Evolutionary conservation across 1,140 invertebrate species (phyloP), one percentile per base, ranked within the genome.

Genomic region (Drosophila willistoni): DNA sequence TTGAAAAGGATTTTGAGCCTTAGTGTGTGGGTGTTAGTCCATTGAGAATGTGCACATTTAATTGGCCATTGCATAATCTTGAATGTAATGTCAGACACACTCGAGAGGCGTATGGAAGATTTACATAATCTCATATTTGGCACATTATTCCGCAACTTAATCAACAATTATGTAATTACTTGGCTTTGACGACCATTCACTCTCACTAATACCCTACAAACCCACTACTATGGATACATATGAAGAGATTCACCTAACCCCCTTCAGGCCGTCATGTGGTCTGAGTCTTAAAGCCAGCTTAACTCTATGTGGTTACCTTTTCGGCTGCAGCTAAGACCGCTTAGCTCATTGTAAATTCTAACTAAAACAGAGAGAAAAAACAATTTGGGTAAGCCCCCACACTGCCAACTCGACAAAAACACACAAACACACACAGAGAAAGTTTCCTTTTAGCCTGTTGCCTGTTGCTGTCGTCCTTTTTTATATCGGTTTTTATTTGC

Each of bases 291-390:
- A 60, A 12, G 36, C 41, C 44, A 59, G 61, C 65, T 76, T 77
- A 77, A 76, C 73, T 66, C 73, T 61, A 19, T 76, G 66, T 51
- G 63, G 41, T 63, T 22, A 17, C 29, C 41, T 64, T 42, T 44
- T 69, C 62, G 47, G 72, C 39, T 67, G 62, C 71, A 13, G 29
- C 14, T 59, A 33, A 86, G 83, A 73, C 79, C 80, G 76, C 83
- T 83, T 87, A 89, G 65, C 70, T 80, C 79, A 83, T 89, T 77
- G 77, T 73, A 74, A 87, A 82, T 82, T 86, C 72, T 56, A 65
- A 73, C 79, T 87, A 73, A 83, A 79, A 44, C 75, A 73, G 51
- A 39, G 29, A n/a, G 42, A 17, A 44, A 76, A 80, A 74, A 89
- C 73, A 80, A 81, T 86, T 79, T 76, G 44, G 62, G 56, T 64